Evolutionary conservation across 2,113 vertebrate genomes (phyloP), one percentile per base, ranked within the genome.

Genomic region (Lamprotornis superbus): DNA sequence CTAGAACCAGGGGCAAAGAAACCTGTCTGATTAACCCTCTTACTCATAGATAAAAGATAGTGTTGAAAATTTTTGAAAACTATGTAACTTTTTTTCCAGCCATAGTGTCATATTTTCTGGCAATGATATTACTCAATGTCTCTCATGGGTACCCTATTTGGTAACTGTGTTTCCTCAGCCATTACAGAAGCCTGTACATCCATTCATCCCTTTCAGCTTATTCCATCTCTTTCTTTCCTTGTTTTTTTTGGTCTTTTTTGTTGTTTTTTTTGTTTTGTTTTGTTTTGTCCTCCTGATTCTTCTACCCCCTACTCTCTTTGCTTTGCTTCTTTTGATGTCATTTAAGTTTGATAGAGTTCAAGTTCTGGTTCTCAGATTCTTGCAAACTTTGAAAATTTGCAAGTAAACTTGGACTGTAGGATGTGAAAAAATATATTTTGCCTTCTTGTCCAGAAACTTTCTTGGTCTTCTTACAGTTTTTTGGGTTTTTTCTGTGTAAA

Each of bases 1-100:
- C 10, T 67, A 44, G 11, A 65, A 44, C 21, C 2, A 15, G 15
- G 17, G 7, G 7, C 8, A 2, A 4, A 11, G 31, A 70, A 40
- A 39, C 1, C 1, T 28, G 6, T 40, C 44, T 6, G 1, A 21
- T 64, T 35, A 85, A 68, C 6, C 3, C 20, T 24, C 3, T 7
- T 63, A 40, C 18, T 35, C 27, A 4, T 18, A 37, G 28, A 63
- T 4, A 80, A 83, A 27, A 24, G 4, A 9, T 1, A 39, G 4
- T 18, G 8, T 25, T 33, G 15, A 31, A 70, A 73, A 23, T 21
- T 69, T 57, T n/a, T 64, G 40, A 77, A 69, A 95, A 39, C 8
- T 17, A 5, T 6, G 5, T 6, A 28, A 7, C 1, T 24, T 79
- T 70, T 67, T 31, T 53, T 42, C 40, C 14, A 40, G 14, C 7